Base-by-base conservation (phyloP, 2,888 invertebrate species). In the Crioceris asparagi region DNA sequence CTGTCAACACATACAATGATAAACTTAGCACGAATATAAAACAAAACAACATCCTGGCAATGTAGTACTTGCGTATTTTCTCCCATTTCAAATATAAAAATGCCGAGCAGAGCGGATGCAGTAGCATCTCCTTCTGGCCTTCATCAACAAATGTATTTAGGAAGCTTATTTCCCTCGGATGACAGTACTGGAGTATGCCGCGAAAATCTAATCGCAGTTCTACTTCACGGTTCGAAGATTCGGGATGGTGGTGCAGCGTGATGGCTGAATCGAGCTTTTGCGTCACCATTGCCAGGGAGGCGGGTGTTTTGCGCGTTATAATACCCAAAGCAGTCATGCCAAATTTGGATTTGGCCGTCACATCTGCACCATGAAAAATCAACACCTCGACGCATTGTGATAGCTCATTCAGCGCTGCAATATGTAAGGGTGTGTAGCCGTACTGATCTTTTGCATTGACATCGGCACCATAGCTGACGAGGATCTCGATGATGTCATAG, bases 51-150 rank as follows among this genome's bases (percentile, higher is more conserved):
- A 87, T 67, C 36, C 86, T 69, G 1, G 81, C 84, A 10, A 86
- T 79, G 55, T 88, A 88, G 57, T 86, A 90, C 64, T 86, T 86
- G 17, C 87, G 72, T 47, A 90, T 87, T 61, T 88, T 86, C 53
- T 85, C 83, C 90, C 90, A 90, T 59, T 90, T 90, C 35, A 90
- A 75, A 56, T 87, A 79, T 0, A 90, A 68, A 57, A 90, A 90
- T 0, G 88, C 86, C 6, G 88, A 85, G 59, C 88, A 88, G 3
- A 90, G 65, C 0, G 90, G 90, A 66, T 90, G 90, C 35, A 86
- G 72, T 2, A 90, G 63, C 25, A 90, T 82, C 59, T 86, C 84
- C 55, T 88, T 88, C 57, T 88, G 88, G 0, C 88, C 87, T 61
- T 87, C 87, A 49, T 86, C 85, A 1, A 90, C 84, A 47, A 88